These are phyloP conservation scores for Lates calcarifer DNA, from an alignment of 2,113 vertebrate species.

Conservation along the genomic window DNA sequence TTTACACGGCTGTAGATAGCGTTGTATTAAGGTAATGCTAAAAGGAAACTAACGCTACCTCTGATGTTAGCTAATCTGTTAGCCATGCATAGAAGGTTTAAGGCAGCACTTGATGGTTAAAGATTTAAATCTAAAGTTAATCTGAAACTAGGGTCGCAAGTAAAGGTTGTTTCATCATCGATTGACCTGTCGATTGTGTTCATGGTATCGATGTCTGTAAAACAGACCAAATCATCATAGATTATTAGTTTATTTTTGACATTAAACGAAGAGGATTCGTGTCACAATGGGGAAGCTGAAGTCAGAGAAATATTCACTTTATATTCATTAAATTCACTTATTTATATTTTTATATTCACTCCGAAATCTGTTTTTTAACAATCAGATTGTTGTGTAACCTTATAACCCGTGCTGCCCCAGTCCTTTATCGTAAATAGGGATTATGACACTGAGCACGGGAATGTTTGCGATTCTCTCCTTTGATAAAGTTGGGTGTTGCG, in stretches of 20 bases:
- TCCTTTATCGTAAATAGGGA: not conserved
- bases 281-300: no score
- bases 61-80: constrained; percentile 5
- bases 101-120: not conserved
- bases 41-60: not conserved
- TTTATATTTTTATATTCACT: no score
- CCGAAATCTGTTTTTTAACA: not conserved
- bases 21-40: not conserved
- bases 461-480: no score
- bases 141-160: not conserved
- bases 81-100: not conserved
- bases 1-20: rapidly evolving
- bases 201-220: no score
- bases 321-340: no score
- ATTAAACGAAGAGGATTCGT: not conserved
- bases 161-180: not conserved
- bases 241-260: not conserved
- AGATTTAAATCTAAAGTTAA: not conserved
- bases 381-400: not conserved
- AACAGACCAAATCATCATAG: not conserved
- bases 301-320: no score
- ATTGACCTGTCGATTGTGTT: not conserved
- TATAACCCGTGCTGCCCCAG: no score
- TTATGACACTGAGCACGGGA: not conserved
- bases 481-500: not conserved